Conservation (phyloP, 2,888 invertebrate genomes). For the Heliconius erato region DNA sequence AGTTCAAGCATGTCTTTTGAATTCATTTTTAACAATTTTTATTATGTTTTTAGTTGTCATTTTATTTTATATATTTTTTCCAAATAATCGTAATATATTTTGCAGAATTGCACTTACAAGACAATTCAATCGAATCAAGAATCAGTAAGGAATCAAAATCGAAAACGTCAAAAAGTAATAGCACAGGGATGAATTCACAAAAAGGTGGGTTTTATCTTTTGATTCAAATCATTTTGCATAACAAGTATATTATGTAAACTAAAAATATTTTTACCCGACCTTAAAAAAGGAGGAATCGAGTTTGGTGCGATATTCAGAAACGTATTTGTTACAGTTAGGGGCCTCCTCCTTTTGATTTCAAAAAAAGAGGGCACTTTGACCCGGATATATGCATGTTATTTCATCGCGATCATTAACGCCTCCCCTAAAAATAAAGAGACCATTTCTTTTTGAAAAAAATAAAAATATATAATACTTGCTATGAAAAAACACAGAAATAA, state of each 20-base stretch:
- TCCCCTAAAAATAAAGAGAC: no score
- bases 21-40: background rate
- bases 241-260: background rate
- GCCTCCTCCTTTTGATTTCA: no score
- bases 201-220: slow-evolving; percentile 28
- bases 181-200: slow-evolving; percentile 4
- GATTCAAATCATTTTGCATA: background rate
- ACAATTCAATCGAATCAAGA: background rate
- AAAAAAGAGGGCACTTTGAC: no score
- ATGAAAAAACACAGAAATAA: no score
- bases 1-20: background rate
- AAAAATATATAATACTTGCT: no score
- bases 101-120: background rate
- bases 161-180: slow-evolving; percentile 26
- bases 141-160: slow-evolving; percentile 33
- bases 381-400: no score
- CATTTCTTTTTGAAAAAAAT: no score
- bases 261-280: no score
- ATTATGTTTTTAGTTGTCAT: background rate
- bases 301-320: no score
- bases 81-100: background rate
- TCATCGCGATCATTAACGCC: no score
- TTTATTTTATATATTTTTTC: background rate
- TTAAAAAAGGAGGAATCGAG: no score
- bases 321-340: no score